Base-by-base conservation (phyloP, 2,113 vertebrate species). In the Litocranius walleri region DNA sequence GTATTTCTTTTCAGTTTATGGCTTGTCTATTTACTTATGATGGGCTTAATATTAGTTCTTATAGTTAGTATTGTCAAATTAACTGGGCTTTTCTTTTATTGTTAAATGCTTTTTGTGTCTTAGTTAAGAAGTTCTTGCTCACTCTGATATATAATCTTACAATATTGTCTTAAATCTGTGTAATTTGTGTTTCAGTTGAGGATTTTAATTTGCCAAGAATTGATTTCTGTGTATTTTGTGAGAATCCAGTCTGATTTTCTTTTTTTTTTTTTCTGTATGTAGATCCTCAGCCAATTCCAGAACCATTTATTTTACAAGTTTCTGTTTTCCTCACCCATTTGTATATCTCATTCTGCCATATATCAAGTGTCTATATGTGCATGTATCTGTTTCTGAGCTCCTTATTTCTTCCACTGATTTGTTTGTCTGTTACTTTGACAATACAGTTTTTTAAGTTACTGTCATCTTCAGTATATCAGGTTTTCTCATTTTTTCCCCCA, bases 371-470 rank as follows among this genome's bases (percentile, higher is more conserved):
- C 43, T 92, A 7, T 71, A 29, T 71, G 33, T 90, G 50, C 82
- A 27, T 85, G 50, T 17, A 29, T 88, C 61, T 94, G 43, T 90
- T 95, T 81, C 57, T 85, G 88, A 62, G 64, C 17, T 81, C 43
- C 89, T 87, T 87, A 64, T 84, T 88, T 94, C 52, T 86, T 52
- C 36, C 52, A 56, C 30, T 62, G 61, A 81, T 86, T 81, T 93
- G 25, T 85, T 61, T 95, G 61, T 95, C 36, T 94, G 6, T 85
- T 90, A 52, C 67, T 86, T 97, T 95, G 90, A 56, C 50, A 88
- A 78, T 81, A 80, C 2, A 40, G 6, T 87, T 74, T 97, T 95
- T 90, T 43, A 97, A 95, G 61, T 97, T 86, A 74, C 64, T 62
- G 48, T 84, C 17, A 30, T 45, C 83, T 90, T 96, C 86, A 81